Evolutionary conservation across 2,113 vertebrate genomes (phyloP).

Genomic region (Callopanchax toddi): DNA sequence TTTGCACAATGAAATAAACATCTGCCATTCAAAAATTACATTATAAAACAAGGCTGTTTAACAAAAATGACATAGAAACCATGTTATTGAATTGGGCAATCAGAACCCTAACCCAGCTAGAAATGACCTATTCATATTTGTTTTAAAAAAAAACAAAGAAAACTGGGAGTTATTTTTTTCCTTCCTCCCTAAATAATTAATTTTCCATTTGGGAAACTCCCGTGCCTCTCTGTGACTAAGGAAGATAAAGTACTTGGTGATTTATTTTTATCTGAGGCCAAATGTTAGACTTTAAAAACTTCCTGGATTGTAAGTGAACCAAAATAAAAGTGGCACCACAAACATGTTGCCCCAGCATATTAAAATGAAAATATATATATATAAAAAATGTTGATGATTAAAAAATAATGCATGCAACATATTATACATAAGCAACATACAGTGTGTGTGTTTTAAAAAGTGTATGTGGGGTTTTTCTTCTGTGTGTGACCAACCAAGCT

Average conservation of each 20-base stretch:
- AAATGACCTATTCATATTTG: background rate
- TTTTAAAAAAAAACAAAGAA: constrained; percentile 4
- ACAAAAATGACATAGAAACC: too few relatives aligned
- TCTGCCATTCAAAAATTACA: too few relatives aligned
- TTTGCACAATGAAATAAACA: too few relatives aligned
- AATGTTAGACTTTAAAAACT: constrained; percentile 62
- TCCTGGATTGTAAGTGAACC: constrained; percentile 55
- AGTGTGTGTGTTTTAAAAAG: constrained; percentile 1
- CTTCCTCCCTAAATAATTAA: constrained; percentile 46
- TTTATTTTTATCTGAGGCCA: constrained; percentile 67
- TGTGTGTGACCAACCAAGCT: constrained; percentile 36
- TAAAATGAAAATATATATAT: constrained; percentile 1
- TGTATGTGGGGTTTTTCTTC: constrained; percentile 15
- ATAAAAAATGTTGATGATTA: background rate
- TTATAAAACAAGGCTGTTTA: too few relatives aligned
- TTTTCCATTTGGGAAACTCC: constrained; percentile 62
- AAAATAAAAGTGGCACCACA: constrained; percentile 14
- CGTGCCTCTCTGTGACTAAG: constrained; percentile 48
- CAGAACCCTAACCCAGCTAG: too few relatives aligned
- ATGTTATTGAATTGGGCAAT: too few relatives aligned
- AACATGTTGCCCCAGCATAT: constrained; percentile 19
- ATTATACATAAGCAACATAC: background rate
- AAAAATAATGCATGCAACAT: constrained; percentile 10
- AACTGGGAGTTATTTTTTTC: constrained; percentile 38
- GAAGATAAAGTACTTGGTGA: constrained; percentile 48